Base-by-base conservation (phyloP, 2,797 vertebrate species). In the Spinus olivaceus region DNA sequence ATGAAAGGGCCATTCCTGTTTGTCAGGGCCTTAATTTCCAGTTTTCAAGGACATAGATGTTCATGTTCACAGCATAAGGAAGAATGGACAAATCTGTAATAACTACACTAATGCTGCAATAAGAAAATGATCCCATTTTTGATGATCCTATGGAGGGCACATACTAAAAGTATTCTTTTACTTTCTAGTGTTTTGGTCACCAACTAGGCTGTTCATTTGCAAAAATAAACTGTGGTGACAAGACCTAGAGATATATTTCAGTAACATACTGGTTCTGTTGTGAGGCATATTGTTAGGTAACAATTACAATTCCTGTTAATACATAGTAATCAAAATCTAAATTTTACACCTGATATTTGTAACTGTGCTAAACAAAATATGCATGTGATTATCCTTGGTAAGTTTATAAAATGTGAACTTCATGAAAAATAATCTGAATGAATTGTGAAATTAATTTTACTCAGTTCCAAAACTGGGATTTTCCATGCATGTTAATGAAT, bases 361-460 rank as follows among this genome's bases (percentile, higher is more conserved):
- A 91, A 65, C 41, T 81, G 41, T 73, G 47, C 35, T 56, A 81
- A 87, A 44, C 24, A 80, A 91, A 44, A 69, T n/a, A 71, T 79
- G 60, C n/a, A 57, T 54, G 39, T 81, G 67, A 77, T 89, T 93
- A 93, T 79, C 39, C 14, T 59, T 56, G 11, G 10, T 77, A 86
- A 81, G 33, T 71, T 73, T 61, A 82, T 83, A 80, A 93, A 91
- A 83, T 60, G 14, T 74, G 53, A 92, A 77, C 35, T 69, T 95
- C 46, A 66, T 79, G 65, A 88, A 86, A 94, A 93, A 17, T 63
- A 91, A 92, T 89, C 76, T 89, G 82, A 86, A 94, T 89, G 87
- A 87, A 94, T 69, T 71, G 15, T 92, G 53, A 86, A 85, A 86
- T 95, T 89, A 88, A 91, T 95, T 87, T 71, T 80, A 69, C 37